Evolutionary conservation across 1,140 invertebrate species (phyloP).

Genomic region (Drosophila dunni): DNA sequence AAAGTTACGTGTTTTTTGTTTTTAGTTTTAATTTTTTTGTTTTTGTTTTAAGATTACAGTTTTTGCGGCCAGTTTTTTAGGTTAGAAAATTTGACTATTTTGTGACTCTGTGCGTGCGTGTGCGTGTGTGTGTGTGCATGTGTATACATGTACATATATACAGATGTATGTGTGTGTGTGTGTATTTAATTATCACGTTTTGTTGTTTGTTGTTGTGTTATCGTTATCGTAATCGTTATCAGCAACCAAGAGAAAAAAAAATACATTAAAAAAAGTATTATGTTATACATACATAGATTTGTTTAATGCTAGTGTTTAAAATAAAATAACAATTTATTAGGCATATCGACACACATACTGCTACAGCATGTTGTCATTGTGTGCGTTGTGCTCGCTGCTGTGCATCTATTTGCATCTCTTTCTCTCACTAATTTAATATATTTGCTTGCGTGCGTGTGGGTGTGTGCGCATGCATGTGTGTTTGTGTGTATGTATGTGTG

Average conservation of each 20-base stretch:
- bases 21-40: constrained; percentile 18
- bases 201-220: constrained; percentile 37
- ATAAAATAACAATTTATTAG: constrained; percentile 81
- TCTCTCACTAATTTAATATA: constrained; percentile 10
- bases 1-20: constrained; percentile 23
- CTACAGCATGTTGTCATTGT: constrained; percentile 42
- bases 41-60: constrained; percentile 20
- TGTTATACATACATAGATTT: constrained; percentile 49
- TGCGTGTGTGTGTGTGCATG: constrained; percentile 41
- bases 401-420: background rate
- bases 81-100: constrained; percentile 58
- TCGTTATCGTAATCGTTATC: constrained; percentile 39
- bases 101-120: constrained; percentile 57
- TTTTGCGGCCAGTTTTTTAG: constrained; percentile 48
- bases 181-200: constrained; percentile 68
- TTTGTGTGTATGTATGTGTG: constrained; percentile 25
- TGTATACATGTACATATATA: constrained; percentile 19
- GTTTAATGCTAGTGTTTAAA: constrained; percentile 71
- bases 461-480: constrained; percentile 15
- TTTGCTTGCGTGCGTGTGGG: constrained; percentile 8
- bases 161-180: constrained; percentile 36
- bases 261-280: constrained; percentile 34
- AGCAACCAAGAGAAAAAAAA: constrained; percentile 54
- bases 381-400: constrained; percentile 25
- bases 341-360: constrained; percentile 57